phyloP scores from a whole-genome alignment of 2,113 vertebrate species.

The Sprattus sprattus region DNA sequence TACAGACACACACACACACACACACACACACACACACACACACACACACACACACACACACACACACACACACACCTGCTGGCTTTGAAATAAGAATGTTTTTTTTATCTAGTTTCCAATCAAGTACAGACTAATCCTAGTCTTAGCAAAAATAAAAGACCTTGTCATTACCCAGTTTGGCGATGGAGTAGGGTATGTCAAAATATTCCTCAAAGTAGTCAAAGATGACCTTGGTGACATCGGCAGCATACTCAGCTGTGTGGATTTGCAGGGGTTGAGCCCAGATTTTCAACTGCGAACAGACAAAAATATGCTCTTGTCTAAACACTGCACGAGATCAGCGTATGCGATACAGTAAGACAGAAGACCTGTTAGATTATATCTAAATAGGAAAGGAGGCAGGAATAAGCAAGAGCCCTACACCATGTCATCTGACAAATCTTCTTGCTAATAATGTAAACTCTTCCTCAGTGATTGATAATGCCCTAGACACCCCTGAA shows the following conservation, averaged over 20 bases:
- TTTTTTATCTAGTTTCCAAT: neutral
- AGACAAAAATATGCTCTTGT: neutral
- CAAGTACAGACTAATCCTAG: neutral
- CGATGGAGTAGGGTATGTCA: slow-evolving; percentile 82
- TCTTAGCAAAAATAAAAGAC: neutral
- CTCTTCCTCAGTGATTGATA: neutral
- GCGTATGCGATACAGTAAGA: neutral
- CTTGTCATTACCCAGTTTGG: slow-evolving; percentile 82
- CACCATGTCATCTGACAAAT: neutral
- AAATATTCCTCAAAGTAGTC: slow-evolving; percentile 93
- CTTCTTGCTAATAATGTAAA: neutral
- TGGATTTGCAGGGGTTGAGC: slow-evolving; percentile 81
- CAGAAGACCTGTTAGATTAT: neutral
- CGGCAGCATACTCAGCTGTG: slow-evolving; percentile 86
- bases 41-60: no score
- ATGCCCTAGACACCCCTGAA: neutral
- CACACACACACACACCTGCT: no score
- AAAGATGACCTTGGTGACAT: slow-evolving; percentile 81
- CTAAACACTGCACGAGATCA: neutral
- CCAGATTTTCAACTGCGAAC: slow-evolving; percentile 84
- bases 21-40: no score
- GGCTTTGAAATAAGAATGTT: no score
- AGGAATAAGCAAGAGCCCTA: neutral
- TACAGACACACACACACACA: no score
- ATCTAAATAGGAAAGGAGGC: slow-evolving; percentile 6